These are phyloP conservation scores for Dromiciops gliroides DNA, from an alignment of 2,113 vertebrate species.

Conservation along the genomic window DNA sequence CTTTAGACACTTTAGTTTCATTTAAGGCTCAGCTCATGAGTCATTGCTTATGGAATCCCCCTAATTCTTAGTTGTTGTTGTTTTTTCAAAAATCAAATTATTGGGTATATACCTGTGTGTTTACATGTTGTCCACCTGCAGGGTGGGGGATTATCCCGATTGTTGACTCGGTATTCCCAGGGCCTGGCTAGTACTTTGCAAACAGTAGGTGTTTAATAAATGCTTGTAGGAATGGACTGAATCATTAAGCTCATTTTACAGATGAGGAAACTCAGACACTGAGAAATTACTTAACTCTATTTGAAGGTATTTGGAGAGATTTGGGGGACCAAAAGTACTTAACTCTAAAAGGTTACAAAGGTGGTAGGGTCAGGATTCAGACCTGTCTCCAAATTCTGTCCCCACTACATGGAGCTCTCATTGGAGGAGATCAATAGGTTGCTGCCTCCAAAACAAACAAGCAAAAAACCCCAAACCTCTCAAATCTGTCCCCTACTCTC, in stretches of 20 bases:
- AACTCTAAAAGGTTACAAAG: neutral
- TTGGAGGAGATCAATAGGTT: neutral
- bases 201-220: neutral
- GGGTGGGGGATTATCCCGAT: too few species aligned
- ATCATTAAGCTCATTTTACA: neutral
- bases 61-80: neutral
- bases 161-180: neutral
- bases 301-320: too few species aligned
- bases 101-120: neutral
- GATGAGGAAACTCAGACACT: neutral
- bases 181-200: neutral
- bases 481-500: neutral
- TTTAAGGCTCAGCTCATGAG: neutral
- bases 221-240: neutral
- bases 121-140: neutral
- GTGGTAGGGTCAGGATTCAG: neutral
- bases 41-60: neutral
- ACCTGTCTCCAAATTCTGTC: neutral
- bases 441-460: neutral
- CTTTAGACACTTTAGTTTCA: neutral
- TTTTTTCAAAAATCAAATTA: neutral
- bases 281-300: neutral
- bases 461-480: neutral
- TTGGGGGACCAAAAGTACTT: too few species aligned
- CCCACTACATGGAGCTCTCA: neutral